phyloP scores from a whole-genome alignment of 2,797 vertebrate genomes.

The Gallinago solitaria region DNA sequence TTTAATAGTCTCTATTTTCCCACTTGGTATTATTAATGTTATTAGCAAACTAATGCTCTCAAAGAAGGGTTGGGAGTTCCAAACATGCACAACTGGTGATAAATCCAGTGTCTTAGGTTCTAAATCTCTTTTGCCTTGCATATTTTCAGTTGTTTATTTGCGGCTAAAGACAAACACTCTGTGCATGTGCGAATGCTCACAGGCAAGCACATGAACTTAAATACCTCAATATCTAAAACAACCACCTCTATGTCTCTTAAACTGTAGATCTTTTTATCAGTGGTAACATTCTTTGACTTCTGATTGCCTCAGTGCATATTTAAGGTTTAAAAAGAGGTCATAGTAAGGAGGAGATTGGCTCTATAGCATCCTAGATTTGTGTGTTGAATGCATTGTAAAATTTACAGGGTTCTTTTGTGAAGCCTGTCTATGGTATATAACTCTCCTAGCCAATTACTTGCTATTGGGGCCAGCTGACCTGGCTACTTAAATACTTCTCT shows the following conservation, averaged over 20 bases:
- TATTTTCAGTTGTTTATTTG: constrained; percentile 22
- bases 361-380: not conserved
- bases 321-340: not conserved
- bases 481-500: not conserved
- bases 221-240: not conserved
- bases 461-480: not conserved
- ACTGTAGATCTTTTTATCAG: not conserved
- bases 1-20: not conserved
- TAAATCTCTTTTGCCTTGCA: not conserved
- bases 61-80: constrained; percentile 4
- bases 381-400: not conserved
- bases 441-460: not conserved
- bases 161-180: not conserved
- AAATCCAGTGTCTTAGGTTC: not conserved
- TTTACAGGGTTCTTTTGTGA: not conserved
- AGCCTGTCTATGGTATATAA: not conserved
- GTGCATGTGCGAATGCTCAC: not conserved
- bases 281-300: not conserved
- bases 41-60: not conserved
- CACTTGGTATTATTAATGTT: not conserved
- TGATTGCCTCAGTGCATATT: not conserved
- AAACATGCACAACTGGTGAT: not conserved
- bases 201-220: not conserved
- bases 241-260: not conserved
- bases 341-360: not conserved